Evolutionary conservation across 2,888 invertebrate species (phyloP), one percentile per base, ranked within the genome.

Genomic region (Muschampia plurimacula): DNA sequence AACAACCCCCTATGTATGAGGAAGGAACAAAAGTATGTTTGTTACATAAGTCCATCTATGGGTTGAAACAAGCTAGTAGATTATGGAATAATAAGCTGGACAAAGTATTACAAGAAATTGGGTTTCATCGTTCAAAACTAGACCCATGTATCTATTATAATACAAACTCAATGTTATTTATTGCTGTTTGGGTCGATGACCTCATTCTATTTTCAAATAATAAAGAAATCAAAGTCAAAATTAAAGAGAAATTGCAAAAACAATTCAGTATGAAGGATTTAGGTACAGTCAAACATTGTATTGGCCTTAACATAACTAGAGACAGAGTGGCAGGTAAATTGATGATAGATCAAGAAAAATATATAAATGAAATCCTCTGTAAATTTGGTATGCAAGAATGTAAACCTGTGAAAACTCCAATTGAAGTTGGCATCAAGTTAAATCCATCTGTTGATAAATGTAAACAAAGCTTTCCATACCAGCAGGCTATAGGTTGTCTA

Each of bases 101-200:
- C 46, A 46, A 28, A 49, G 67, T 73, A 9, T 46, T 76, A n/a
- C 57, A 74, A 46, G 67, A 74, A 28, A 59, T 77, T 64, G 77
- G 73, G 49, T 68, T 73, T 64, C 49, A 69, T 41, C 73, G 72
- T 64, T 69, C 74, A 32, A 75, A 74, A 65, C 49, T 73, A 7
- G 76, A 79, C 65, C 75, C 76, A 57, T 76, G 76, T 73, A 44
- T 79, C 12, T 77, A 77, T 55, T 75, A 63, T 67, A 67, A 72
- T 69, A 67, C 12, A 75, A 46, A 67, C 22, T 55, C 10, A 55
- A 55, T 55, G 55, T 55, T 28, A 55, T 22, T 55, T 22, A 55
- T 55, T 22, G 22, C 55, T 55, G 55, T 55, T 22, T 55, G 55
- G 55, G 55, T 55, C 10, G 55, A 55, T 55, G 55, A 55, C 55